Base-by-base conservation (phyloP, 2,797 vertebrate genomes). In the Poeciliopsis turneri region DNA sequence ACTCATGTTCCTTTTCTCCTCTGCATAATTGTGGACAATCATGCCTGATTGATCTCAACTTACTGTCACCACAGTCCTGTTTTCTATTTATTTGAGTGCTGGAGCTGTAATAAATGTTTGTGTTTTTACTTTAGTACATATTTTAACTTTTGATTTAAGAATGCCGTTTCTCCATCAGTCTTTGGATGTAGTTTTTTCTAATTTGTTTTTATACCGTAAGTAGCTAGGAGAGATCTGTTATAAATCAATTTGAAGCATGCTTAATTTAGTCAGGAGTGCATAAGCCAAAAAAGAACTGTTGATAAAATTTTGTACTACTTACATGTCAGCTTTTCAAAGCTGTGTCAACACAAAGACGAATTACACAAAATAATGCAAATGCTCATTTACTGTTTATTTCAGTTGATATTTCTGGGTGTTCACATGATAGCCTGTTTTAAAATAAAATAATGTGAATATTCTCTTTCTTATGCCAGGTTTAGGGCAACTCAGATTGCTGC, bases 21-120 rank as follows among this genome's bases (percentile, higher is more conserved):
- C 77, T 76, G 75, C 82, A 74, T 88, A 82, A 88, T 55, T 13
- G 10, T 91, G 90, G 90, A 94, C 91, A 86, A 84, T 93, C 90
- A 85, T 89, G 83, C 75, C 84, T 90, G 82, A 84, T 75, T 82
- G 80, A 88, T 79, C 78, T 84, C 76, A 55, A 73, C 84, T 91
- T 80, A 80, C 76, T 36, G 72, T 75, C 72, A 16, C 78, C 76
- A 86, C n/a, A 33, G 70, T 80, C 43, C 25, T 10, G 82, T 82
- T 74, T 73, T 69, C 46, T 78, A 72, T 92, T 92, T 80, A 87
- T 91, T 86, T 85, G 45, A 88, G 78, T 86, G 79, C 25, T 47
- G 86, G 78, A 82, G 25, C 87, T 90, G 83, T 91, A 85, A 71
- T 84, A 68, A 79, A 86, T 80, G 75, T 86, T 73, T 72, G 39